phyloP scores from a whole-genome alignment of 2,113 vertebrate genomes.

The Trichechus manatus region DNA sequence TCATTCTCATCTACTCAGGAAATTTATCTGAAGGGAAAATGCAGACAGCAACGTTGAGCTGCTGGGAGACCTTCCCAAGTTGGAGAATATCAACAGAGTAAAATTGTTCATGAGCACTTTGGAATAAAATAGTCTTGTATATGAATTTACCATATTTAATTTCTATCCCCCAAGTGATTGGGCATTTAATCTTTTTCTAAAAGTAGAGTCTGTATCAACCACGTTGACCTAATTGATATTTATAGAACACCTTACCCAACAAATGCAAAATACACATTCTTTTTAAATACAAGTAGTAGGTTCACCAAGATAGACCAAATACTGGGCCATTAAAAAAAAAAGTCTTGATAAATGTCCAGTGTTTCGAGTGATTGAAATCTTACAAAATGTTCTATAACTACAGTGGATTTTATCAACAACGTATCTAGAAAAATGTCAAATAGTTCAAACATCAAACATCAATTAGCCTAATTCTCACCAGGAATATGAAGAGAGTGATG shows the following conservation, averaged over 20 bases:
- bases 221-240: conserved; percentile 78
- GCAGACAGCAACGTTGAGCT: not conserved
- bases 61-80: conserved; percentile 21
- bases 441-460: not conserved
- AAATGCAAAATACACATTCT: conserved; percentile 68
- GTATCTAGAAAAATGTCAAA: conserved; percentile 16
- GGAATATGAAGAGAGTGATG: not conserved
- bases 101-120: conserved; percentile 33
- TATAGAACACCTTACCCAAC: conserved; percentile 74
- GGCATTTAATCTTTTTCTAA: conserved; percentile 73
- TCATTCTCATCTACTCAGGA: conserved; percentile 36
- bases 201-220: conserved; percentile 63
- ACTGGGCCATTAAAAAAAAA: not conserved
- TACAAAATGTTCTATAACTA: not conserved
- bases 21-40: conserved; percentile 2
- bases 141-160: conserved; percentile 68
- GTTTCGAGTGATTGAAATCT: conserved; percentile 31
- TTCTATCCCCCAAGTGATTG: conserved; percentile 72
- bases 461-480: not conserved
- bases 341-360: conserved; percentile 23
- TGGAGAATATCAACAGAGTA: conserved; percentile 38
- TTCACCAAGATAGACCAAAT: conserved; percentile 30
- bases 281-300: conserved; percentile 40
- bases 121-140: conserved; percentile 54
- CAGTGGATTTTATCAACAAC: conserved; percentile 45